A percentile compares a stretch with the other conserved stretches of the same genome.
These are phyloP conservation scores for Tapirus indicus DNA, from an alignment of 2,797 vertebrate species.

Conservation along the genomic window DNA sequence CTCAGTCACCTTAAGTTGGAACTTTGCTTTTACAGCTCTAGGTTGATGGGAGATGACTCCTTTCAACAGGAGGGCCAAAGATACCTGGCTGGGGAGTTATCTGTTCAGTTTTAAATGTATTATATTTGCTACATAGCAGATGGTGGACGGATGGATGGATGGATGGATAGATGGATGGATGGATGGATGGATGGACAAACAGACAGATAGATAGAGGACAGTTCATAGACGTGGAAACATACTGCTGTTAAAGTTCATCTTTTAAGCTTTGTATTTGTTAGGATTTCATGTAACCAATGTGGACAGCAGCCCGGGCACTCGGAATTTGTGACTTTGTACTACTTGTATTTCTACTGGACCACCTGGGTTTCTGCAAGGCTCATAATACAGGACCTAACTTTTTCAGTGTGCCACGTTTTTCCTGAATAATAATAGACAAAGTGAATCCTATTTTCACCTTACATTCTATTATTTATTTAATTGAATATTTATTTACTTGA, in stretches of 20 bases:
- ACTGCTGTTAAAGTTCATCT: neutral
- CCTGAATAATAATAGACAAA: neutral
- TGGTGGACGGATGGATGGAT: neutral
- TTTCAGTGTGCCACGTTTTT: neutral
- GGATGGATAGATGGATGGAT: neutral
- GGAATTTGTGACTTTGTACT: neutral
- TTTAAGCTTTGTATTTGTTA: neutral
- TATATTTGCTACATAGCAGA: too few species aligned
- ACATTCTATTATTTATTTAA: constrained; percentile 22
- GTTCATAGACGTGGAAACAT: neutral
- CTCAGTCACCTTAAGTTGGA: neutral
- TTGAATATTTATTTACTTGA: neutral
- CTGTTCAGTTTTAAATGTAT: too few species aligned
- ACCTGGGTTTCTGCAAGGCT: neutral
- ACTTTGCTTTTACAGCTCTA: neutral
- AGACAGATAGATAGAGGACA: neutral
- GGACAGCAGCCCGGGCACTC: neutral
- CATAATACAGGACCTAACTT: neutral
- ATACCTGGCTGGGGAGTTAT: neutral
- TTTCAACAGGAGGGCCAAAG: neutral
- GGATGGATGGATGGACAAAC: neutral
- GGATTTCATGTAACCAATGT: neutral
- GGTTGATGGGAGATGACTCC: neutral
- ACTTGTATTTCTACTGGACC: neutral
- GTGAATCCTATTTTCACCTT: neutral